Evolutionary conservation across 2,888 invertebrate species (phyloP).

Genomic region (Drosophila maculinotata): DNA sequence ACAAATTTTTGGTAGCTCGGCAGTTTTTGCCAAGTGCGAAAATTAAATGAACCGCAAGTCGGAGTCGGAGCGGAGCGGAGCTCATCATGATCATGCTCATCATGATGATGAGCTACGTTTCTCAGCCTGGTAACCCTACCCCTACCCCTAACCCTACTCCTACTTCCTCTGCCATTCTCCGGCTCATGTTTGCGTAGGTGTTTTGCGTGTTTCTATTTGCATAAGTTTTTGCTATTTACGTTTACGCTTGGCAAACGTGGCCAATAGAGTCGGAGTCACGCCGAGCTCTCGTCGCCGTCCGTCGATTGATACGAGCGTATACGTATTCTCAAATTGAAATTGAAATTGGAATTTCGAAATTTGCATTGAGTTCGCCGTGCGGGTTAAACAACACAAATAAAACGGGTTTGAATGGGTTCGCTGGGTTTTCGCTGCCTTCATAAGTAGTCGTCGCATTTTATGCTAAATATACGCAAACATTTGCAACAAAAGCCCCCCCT

Average conservation of each 20-base stretch:
- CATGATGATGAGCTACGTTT: constrained; percentile 29
- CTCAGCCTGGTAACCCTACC: not conserved
- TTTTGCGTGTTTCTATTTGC: constrained; percentile 69
- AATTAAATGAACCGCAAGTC: constrained; percentile 78
- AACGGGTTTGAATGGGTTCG: constrained; percentile 44
- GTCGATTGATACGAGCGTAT: constrained; percentile 30
- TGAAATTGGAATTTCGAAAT: constrained; percentile 48
- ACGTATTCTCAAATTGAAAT: constrained; percentile 39
- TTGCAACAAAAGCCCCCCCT: constrained; percentile 1
- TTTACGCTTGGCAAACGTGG: constrained; percentile 42
- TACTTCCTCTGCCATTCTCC: not conserved
- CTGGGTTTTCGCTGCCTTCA: constrained; percentile 8
- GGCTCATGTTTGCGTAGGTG: constrained; percentile 68
- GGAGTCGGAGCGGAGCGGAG: too few species aligned
- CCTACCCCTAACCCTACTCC: not conserved
- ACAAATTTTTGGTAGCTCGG: constrained; percentile 20
- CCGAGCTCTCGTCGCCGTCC: not conserved
- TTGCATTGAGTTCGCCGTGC: constrained; percentile 38
- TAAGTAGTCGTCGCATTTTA: constrained; percentile 45
- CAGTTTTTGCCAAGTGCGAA: constrained; percentile 66
- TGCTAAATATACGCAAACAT: constrained; percentile 44
- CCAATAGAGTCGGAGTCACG: too few species aligned
- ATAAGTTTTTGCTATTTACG: constrained; percentile 60
- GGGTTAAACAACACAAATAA: constrained; percentile 42
- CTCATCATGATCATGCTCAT: constrained; percentile 14